Evolutionary conservation across 2,797 vertebrate species (phyloP), one percentile per base, ranked within the genome.

Genomic region (Hypotaenidia philippensis): DNA sequence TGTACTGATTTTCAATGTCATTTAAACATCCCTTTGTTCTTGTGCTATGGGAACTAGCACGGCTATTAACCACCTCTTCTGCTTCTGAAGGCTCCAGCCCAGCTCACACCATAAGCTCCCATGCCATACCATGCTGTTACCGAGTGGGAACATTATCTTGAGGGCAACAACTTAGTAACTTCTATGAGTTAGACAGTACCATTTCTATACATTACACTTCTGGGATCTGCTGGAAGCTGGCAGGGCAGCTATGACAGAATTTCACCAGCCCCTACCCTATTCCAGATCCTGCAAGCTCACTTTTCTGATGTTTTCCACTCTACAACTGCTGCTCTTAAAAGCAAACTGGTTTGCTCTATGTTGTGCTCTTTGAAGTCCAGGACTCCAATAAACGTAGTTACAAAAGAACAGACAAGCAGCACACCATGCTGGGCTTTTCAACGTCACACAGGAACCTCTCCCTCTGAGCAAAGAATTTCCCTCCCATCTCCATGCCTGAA

Each of bases 21-120:
- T 92, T 93, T 90, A 70, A 94, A 90, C 47, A 68, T 64, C 53
- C 60, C 69, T 93, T 94, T 93, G 81, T 80, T 91, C 75, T 77
- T 56, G 76, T 52, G 44, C 41, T 69, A 38, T 22, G 47, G 68
- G 72, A 94, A 89, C n/a, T 18, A 60, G 45, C 32, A 50, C 6
- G 27, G 53, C 27, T 66, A 81, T 26, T 69, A 77, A 89, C 49
- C 26, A 80, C 26, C 38, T 59, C 69, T 31, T 86, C 47, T 45
- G 13, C 9, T 83, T 45, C 41, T 14, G 4, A 45, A 32, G 41
- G 59, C 66, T 94, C 47, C 76, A 83, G 75, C 34, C 41, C 8
- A 1, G 41, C 65, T 71, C 50, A 49, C 16, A 79, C 45, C 47
- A 23, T 13, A 38, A 71, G 12, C 64, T 85, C 63, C 61, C 18